Base-by-base conservation (phyloP, 2,888 invertebrate genomes). In the Athetis lepigone region DNA sequence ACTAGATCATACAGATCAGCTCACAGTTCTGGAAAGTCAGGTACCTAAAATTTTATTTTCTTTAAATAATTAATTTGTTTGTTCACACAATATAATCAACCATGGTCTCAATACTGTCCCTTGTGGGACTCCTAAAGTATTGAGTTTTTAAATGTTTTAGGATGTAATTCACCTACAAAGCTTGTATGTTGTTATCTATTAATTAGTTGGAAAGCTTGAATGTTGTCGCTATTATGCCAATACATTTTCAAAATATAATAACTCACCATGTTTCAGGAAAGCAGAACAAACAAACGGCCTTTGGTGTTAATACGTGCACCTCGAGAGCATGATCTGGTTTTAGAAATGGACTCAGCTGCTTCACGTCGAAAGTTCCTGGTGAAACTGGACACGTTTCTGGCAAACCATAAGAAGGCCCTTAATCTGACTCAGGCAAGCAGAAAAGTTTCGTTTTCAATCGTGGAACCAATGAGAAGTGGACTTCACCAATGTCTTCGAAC, bases 21-120 rank as follows among this genome's bases (percentile, higher is more conserved):
- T 99, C 1, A 96, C 97, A n/a, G 97, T 98, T 23, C 97, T 98
- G 83, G 98, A 98, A 81, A 98, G 98, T n/a, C 97, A 98, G 88
- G 98, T 97, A 79, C 45, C 43, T 42, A 88, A 85, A 25, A 52
- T 40, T 23, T 9, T n/a, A n/a, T n/a, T 45, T 19, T 25, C 19
- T 19, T 4, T n/a, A 43, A 5, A 0, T 43, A 13, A 5, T 0
- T 1, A 7, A 21, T 13, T n/a, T 0, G 18, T 19, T 56, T 16
- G n/a, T 11, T 21, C 0, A 19, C 16, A 0, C 9, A 23, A 18
- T 23, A n/a, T 23, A 25, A 57, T 13, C n/a, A 27, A 9, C 7
- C 9, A 16, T 2, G 9, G 13, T 8, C 16, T 13, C 2, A 45
- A 18, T 1, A 5, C 4, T 19, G 2, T 6, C 8, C 25, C 29